Evolutionary conservation across 2,113 vertebrate genomes (phyloP).

Genomic region (Tilapia sparmanii): DNA sequence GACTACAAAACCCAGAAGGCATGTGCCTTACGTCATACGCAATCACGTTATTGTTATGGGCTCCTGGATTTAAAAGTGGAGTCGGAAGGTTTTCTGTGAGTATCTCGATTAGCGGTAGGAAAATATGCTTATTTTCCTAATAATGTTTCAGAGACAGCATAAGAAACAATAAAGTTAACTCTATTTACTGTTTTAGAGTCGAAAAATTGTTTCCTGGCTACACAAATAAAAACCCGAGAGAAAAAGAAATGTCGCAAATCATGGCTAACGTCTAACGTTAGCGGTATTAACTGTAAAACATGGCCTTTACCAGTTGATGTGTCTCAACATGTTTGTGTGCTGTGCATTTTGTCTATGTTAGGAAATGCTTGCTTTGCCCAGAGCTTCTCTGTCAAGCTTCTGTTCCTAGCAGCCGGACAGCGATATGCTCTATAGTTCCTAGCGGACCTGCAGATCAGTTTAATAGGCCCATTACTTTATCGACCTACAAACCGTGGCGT

Average conservation of each 20-base stretch:
- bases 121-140: neutral
- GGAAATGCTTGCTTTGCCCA: neutral
- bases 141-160: neutral
- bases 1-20: slow-evolving; percentile 61
- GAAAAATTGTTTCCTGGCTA: rapidly evolving
- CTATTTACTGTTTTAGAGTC: neutral
- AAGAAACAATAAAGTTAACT: neutral
- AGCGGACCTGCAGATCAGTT: neutral
- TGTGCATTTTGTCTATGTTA: neutral
- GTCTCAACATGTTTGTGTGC: neutral
- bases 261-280: neutral
- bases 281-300: neutral
- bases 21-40: neutral
- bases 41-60: slow-evolving; percentile 33
- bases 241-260: neutral
- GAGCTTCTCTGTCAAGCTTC: neutral
- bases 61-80: slow-evolving; percentile 67
- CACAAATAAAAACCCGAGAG: neutral
- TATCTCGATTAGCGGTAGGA: neutral
- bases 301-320: neutral
- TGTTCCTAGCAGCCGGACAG: neutral
- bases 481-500: neutral
- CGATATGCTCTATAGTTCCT: neutral
- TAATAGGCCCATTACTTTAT: neutral
- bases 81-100: slow-evolving; percentile 26